A percentile compares a stretch with the other conserved stretches of the same genome.
Conservation (phyloP, 1,140 invertebrate species). For the Drosophila chauvacae region DNA sequence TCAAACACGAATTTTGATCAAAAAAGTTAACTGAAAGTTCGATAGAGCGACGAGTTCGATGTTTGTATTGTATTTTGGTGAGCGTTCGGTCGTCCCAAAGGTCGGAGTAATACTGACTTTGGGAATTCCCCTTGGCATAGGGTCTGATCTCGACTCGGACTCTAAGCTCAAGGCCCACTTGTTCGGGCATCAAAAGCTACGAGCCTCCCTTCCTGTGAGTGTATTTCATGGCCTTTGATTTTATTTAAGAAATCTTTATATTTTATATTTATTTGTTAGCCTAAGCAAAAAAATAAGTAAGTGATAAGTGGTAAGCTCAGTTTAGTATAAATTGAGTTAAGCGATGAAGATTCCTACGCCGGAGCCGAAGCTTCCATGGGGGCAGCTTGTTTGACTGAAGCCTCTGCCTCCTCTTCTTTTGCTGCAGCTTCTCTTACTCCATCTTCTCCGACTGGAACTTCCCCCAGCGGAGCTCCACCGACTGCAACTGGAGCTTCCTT, state of each 20-base stretch:
- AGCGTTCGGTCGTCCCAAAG: not conserved
- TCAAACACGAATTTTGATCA: constrained; percentile 2
- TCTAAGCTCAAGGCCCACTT: not conserved
- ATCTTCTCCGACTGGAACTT: not conserved
- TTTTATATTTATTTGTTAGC: too few species aligned
- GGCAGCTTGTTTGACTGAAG: not conserved
- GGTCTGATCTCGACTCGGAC: not conserved
- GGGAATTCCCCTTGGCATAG: too few species aligned
- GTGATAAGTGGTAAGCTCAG: too few species aligned
- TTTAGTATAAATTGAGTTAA: not conserved
- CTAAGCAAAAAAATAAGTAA: too few species aligned
- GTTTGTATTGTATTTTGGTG: not conserved
- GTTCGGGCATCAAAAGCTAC: not conserved
- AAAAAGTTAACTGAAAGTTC: not conserved
- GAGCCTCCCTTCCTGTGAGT: not conserved
- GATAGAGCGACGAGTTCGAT: not conserved
- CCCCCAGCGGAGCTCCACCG: not conserved
- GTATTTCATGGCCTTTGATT: not conserved
- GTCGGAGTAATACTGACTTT: not conserved
- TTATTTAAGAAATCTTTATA: not conserved
- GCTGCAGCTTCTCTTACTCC: too few species aligned
- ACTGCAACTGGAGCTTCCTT: not conserved
- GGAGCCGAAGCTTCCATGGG: not conserved
- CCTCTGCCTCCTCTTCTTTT: too few species aligned
- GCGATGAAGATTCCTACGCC: not conserved